These are phyloP conservation scores for Ladona fulva DNA, from an alignment of 1,140 invertebrate species.

Conservation along the genomic window DNA sequence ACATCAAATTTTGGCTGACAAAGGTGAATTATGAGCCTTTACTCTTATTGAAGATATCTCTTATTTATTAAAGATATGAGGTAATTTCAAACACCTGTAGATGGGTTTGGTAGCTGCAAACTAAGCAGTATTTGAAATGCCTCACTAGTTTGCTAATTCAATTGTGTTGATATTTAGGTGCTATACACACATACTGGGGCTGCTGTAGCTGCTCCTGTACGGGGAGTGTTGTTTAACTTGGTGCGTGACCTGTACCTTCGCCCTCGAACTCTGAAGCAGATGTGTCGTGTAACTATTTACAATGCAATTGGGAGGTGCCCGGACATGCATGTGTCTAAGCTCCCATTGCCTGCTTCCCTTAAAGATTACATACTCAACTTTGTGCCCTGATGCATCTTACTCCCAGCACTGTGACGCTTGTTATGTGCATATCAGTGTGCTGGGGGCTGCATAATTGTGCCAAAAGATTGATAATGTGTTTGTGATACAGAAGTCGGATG, in stretches of 20 bases:
- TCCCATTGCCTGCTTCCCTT: conserved; percentile 53
- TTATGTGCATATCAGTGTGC: background rate
- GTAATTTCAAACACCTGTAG: too few relatives aligned
- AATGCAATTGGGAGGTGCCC: conserved; percentile 48
- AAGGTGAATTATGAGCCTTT: too few relatives aligned
- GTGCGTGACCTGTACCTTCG: conserved; percentile 50
- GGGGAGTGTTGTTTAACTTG: conserved; percentile 46
- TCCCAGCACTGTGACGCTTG: background rate
- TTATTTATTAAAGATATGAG: too few relatives aligned
- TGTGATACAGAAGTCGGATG: background rate
- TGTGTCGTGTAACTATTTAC: conserved; percentile 55
- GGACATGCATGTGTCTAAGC: conserved; percentile 51
- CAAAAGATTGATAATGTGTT: background rate
- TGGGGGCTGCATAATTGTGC: background rate
- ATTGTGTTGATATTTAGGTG: conserved; percentile 29
- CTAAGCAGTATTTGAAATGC: too few relatives aligned
- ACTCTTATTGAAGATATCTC: too few relatives aligned
- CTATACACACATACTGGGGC: conserved; percentile 49
- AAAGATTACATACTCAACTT: conserved; percentile 63
- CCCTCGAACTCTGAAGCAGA: conserved; percentile 54
- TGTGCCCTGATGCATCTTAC: conserved; percentile 35
- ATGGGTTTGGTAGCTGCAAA: too few relatives aligned
- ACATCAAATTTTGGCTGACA: too few relatives aligned
- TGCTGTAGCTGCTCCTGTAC: conserved; percentile 42
- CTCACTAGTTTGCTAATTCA: too few relatives aligned